These are phyloP conservation scores for Sylvia atricapilla DNA, from an alignment of 2,113 vertebrate genomes.

Conservation along the genomic window DNA sequence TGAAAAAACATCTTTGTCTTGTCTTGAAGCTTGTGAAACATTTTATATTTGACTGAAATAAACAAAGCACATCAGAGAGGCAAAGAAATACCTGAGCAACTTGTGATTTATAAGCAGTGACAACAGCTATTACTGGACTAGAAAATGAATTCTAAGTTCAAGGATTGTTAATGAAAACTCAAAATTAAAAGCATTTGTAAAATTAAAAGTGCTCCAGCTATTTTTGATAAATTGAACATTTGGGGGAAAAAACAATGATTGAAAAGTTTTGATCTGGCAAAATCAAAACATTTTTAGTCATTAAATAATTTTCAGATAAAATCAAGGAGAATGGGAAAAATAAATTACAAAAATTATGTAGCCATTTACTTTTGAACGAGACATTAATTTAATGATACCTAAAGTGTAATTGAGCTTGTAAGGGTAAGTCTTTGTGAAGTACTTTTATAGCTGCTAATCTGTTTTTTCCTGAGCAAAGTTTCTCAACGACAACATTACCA, in stretches of 20 bases:
- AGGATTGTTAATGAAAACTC: neutral
- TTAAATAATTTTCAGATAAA: neutral
- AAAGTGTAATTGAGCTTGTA: neutral
- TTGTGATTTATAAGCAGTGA: neutral
- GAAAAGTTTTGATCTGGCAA: neutral
- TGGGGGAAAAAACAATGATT: neutral
- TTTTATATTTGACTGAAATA: neutral
- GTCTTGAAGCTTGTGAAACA: slow-evolving; percentile 10
- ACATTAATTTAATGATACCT: neutral
- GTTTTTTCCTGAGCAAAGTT: neutral
- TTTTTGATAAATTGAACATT: neutral
- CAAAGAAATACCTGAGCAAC: slow-evolving; percentile 17
- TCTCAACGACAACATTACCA: neutral
- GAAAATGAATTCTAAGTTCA: slow-evolving; percentile 5
- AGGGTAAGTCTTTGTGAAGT: neutral
- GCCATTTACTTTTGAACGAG: neutral
- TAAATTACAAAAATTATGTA: neutral
- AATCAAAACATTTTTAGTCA: neutral
- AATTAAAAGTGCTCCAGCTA: neutral
- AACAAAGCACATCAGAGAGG: slow-evolving; percentile 9
- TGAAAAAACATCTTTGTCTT: slow-evolving; percentile 6
- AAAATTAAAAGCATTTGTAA: slow-evolving; percentile 20
- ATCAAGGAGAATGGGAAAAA: neutral
- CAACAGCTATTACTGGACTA: neutral
- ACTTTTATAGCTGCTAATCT: neutral